phyloP scores from a whole-genome alignment of 2,113 vertebrate species.

The Macrotus californicus region DNA sequence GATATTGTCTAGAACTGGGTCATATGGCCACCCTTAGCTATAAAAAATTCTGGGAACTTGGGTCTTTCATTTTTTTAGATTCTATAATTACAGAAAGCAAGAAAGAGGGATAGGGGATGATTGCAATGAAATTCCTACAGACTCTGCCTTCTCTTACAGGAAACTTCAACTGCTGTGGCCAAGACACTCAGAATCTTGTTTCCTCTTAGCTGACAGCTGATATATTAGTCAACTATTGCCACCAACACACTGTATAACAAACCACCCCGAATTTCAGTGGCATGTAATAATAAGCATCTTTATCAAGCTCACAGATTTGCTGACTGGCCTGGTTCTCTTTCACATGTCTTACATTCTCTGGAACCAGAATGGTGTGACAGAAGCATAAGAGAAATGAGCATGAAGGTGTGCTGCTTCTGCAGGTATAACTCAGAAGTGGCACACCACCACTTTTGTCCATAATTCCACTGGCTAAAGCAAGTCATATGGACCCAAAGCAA shows the following conservation, averaged over 20 bases:
- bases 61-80: neutral
- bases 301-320: neutral
- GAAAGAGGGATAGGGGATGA: neutral
- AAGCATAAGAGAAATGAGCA: neutral
- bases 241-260: neutral
- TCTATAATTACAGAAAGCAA: neutral
- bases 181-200: neutral
- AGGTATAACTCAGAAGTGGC: neutral
- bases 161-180: neutral
- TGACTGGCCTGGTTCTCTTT: neutral
- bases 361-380: neutral
- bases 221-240: neutral
- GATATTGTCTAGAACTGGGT: neutral
- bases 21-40: neutral
- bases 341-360: neutral
- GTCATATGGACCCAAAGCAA: neutral
- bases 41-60: neutral
- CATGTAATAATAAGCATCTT: neutral
- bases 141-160: neutral
- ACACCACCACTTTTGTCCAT: neutral
- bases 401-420: neutral
- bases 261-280: neutral
- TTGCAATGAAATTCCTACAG: neutral
- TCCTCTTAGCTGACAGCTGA: neutral
- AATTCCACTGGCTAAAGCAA: neutral